These are phyloP conservation scores for Podocnemis expansa DNA, from an alignment of 2,113 vertebrate genomes.

Conservation along the genomic window DNA sequence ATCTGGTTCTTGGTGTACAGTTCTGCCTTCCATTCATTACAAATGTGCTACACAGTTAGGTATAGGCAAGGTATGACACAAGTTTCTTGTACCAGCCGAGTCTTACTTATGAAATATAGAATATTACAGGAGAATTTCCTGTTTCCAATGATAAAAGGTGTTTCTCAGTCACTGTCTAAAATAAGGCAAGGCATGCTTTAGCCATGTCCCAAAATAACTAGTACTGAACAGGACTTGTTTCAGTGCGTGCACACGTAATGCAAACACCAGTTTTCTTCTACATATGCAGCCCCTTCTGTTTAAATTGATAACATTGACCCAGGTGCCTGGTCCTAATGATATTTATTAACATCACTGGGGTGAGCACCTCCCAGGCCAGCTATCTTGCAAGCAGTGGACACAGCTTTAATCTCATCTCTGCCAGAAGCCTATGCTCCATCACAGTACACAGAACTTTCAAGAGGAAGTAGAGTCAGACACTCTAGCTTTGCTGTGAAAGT, in stretches of 20 bases:
- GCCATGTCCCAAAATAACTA: not conserved
- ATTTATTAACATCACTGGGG: not conserved
- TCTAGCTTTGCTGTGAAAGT: conserved; percentile 5
- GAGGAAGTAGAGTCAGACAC: not conserved
- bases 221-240: not conserved
- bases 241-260: not conserved
- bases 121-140: not conserved
- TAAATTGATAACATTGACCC: not conserved
- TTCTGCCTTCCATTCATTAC: not conserved
- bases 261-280: not conserved
- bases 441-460: not conserved
- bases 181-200: not conserved
- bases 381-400: not conserved
- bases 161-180: not conserved
- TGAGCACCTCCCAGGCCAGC: not conserved
- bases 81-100: not conserved
- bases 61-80: not conserved
- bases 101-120: not conserved
- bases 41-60: not conserved
- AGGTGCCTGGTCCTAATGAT: not conserved
- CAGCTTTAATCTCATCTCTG: not conserved
- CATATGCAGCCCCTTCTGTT: not conserved
- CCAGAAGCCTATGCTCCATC: not conserved
- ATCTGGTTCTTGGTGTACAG: not conserved
- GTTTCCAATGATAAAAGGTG: not conserved